Conservation (phyloP, 2,797 vertebrate genomes). For the Hippopotamyrus pictus region DNA sequence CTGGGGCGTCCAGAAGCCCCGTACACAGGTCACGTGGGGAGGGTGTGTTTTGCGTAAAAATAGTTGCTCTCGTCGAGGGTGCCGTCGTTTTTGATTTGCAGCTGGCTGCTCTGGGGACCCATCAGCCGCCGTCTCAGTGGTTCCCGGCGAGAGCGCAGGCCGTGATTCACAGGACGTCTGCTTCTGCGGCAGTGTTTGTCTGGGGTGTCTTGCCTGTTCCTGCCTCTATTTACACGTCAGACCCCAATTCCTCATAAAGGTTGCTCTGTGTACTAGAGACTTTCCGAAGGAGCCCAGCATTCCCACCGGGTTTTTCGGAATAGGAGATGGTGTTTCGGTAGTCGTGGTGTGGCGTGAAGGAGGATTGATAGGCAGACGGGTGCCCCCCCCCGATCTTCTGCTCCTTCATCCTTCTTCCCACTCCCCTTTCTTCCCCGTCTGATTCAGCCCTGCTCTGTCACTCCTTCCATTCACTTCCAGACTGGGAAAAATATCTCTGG, state of each 20-base stretch:
- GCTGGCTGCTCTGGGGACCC: background rate
- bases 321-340: background rate
- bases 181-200: background rate
- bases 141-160: background rate
- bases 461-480: background rate
- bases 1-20: background rate
- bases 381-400: background rate
- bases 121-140: background rate
- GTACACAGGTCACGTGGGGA: background rate
- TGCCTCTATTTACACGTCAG: background rate
- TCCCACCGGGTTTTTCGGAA: background rate
- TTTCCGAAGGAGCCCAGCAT: no score
- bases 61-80: background rate
- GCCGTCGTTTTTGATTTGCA: slow-evolving; percentile 8
- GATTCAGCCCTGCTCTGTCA: background rate
- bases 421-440: background rate
- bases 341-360: background rate
- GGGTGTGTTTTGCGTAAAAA: background rate
- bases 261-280: background rate
- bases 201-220: background rate
- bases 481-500: background rate
- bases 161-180: background rate
- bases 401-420: background rate
- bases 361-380: background rate
- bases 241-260: background rate